Base-by-base conservation (phyloP, 2,888 invertebrate genomes). In the Thymelicus acteon region DNA sequence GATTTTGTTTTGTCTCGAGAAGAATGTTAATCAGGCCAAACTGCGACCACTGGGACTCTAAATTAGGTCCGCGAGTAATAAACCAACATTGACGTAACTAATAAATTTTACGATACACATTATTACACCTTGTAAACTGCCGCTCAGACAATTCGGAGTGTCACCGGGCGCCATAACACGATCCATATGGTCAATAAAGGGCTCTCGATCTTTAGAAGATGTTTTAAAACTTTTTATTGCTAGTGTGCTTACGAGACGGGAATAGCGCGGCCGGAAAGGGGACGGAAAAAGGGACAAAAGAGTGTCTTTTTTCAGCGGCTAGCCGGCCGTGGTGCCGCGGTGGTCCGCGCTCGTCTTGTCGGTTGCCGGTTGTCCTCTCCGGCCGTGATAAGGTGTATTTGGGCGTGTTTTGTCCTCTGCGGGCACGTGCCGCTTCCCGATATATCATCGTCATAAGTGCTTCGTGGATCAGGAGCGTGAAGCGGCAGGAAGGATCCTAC, bases 271-370 rank as follows among this genome's bases (percentile, higher is more conserved):
- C 79, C 79, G 79, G 79, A 79, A 91, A 90, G 89, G 81, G 75
- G 79, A 81, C 77, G 76, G 77, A 78, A 82, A 81, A 77, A 75
- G 75, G 74, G 85, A 83, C 85, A 86, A 86, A 86, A 82, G 83
- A 82, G 80, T 80, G 79, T 80, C 83, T 85, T 88, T 90, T 91
- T 91, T 87, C 86, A 82, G 81, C 79, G 71, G 62, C 73, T 73
- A 63, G 77, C 74, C 78, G 80, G 76, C 77, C 77, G 78, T 77
- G 79, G 76, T 78, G 76, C 77, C 77, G 78, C 78, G 80, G 76
- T 78, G 78, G 79, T 79, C 80, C 72, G 57, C 40, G 52, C 31
- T 31, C 3, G 31, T 31, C 31, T 31, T 31, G 31, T 31, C 49
- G 48, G 39, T n/a, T 24, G 37, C 49, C 60, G 60, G 52, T 48